These are phyloP conservation scores for Rhea pennata DNA, from an alignment of 2,113 vertebrate genomes.

Conservation along the genomic window DNA sequence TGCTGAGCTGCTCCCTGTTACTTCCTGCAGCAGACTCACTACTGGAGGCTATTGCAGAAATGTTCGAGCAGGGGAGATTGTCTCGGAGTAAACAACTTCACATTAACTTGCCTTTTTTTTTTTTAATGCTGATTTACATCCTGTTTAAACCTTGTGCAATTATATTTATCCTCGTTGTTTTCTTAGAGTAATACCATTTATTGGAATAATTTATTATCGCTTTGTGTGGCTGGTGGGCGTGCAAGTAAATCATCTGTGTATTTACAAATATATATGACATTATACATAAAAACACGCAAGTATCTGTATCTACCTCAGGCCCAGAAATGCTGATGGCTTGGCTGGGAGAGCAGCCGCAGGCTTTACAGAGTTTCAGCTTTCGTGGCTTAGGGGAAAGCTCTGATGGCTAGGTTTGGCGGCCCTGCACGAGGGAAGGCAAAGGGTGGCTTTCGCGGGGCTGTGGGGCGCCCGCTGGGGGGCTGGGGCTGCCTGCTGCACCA, in stretches of 20 bases:
- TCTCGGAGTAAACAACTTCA: conserved; percentile 58
- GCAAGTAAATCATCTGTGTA: conserved; percentile 46
- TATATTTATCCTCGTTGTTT: conserved; percentile 52
- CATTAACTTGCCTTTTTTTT: neutral
- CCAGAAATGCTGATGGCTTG: conserved; percentile 33
- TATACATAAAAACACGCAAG: conserved; percentile 10
- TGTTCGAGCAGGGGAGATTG: conserved; percentile 41
- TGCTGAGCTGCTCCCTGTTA: conserved; percentile 62
- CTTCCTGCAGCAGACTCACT: conserved; percentile 68
- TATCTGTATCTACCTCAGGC: conserved; percentile 20
- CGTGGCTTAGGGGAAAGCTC: neutral
- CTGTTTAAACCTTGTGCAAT: conserved; percentile 52
- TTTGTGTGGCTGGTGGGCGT: conserved; percentile 8
- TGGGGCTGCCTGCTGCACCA: rapidly evolving
- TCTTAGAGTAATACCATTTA: conserved; percentile 32
- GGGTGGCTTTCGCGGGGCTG: neutral
- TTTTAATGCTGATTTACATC: conserved; percentile 49
- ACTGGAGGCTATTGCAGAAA: conserved; percentile 67
- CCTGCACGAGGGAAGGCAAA: neutral
- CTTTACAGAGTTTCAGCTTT: neutral
- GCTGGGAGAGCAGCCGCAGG: neutral
- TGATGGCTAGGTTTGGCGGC: neutral
- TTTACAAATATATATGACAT: conserved; percentile 33
- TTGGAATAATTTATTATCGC: conserved; percentile 45
- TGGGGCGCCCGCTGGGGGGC: rapidly evolving